Percentiles rank a stretch among this genome's conserved stretches.
Evolutionary conservation across 1,140 invertebrate genomes (phyloP).

Genomic region (Harpegnathos saltator): DNA sequence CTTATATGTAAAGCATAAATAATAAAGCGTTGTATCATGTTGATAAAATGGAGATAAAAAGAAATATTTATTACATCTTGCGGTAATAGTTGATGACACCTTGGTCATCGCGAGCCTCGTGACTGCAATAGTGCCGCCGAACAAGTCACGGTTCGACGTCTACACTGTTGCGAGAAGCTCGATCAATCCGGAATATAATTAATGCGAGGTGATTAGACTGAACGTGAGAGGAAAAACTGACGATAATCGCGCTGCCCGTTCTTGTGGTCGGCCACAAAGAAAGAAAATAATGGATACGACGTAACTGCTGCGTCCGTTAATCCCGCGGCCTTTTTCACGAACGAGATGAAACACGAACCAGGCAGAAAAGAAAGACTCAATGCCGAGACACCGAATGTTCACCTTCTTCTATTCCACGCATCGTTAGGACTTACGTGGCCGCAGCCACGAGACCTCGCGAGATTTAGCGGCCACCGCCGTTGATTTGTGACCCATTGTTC

Average conservation of each 20-base stretch:
- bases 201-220: slow-evolving; percentile 40
- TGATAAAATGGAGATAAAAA: too few relatives aligned
- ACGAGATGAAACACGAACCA: slow-evolving; percentile 24
- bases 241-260: slow-evolving; percentile 33
- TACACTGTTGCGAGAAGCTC: neutral
- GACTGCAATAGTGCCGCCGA: neutral
- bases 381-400: slow-evolving; percentile 50
- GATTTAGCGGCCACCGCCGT: slow-evolving; percentile 74
- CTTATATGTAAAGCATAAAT: too few relatives aligned
- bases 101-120: neutral
- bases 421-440: slow-evolving; percentile 70
- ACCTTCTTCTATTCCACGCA: slow-evolving; percentile 71
- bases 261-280: neutral
- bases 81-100: neutral
- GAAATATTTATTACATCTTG: too few relatives aligned
- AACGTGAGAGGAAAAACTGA: slow-evolving; percentile 36
- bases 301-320: slow-evolving; percentile 41
- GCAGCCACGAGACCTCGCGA: slow-evolving; percentile 64
- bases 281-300: slow-evolving; percentile 36
- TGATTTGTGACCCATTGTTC: slow-evolving; percentile 81
- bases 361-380: slow-evolving; percentile 62
- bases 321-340: slow-evolving; percentile 49
- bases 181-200: slow-evolving; percentile 33
- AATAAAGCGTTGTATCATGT: too few relatives aligned
- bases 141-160: neutral